A percentile compares a stretch with the other conserved stretches of the same genome.
These are phyloP conservation scores for Condylostylus longicornis DNA, from an alignment of 1,140 invertebrate species.

Conservation along the genomic window DNA sequence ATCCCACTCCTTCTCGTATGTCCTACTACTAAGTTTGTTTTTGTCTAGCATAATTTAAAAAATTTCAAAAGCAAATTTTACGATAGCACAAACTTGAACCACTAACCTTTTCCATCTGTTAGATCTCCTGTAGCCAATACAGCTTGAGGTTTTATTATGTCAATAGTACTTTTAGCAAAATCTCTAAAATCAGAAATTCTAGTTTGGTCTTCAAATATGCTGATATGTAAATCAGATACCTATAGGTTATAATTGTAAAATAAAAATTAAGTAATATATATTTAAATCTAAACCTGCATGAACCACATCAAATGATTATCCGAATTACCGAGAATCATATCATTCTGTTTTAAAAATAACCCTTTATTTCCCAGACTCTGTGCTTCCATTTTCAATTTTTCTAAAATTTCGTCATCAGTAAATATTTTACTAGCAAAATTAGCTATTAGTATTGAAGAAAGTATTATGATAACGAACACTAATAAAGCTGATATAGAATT, in stretches of 20 bases:
- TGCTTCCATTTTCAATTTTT: constrained; percentile 3
- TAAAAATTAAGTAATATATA: constrained; percentile 1
- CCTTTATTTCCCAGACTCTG: background rate
- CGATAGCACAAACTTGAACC: too few relatives aligned
- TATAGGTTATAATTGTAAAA: constrained; percentile 32
- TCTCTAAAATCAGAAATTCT: constrained; percentile 62
- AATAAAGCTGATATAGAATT: too few relatives aligned
- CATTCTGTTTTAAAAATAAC: constrained; percentile 27
- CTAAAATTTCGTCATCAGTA: constrained; percentile 23
- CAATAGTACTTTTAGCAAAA: constrained; percentile 64
- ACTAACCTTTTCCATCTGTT: too few relatives aligned
- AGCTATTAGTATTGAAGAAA: constrained; percentile 38
- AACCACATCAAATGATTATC: constrained; percentile 54
- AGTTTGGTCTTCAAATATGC: constrained; percentile 60
- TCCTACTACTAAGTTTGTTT: constrained; percentile 65
- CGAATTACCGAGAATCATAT: constrained; percentile 36
- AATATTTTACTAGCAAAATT: constrained; percentile 40
- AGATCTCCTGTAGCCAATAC: constrained; percentile 78
- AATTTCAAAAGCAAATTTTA: too few relatives aligned
- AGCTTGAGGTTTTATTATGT: constrained; percentile 58
- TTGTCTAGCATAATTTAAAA: constrained; percentile 61
- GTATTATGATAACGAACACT: constrained; percentile 36
- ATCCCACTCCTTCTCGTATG: constrained; percentile 73
- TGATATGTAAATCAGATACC: constrained; percentile 83
- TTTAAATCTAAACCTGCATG: constrained; percentile 46